Base-by-base conservation (phyloP, 1,140 invertebrate genomes). In the Hesperophylax magnus region DNA sequence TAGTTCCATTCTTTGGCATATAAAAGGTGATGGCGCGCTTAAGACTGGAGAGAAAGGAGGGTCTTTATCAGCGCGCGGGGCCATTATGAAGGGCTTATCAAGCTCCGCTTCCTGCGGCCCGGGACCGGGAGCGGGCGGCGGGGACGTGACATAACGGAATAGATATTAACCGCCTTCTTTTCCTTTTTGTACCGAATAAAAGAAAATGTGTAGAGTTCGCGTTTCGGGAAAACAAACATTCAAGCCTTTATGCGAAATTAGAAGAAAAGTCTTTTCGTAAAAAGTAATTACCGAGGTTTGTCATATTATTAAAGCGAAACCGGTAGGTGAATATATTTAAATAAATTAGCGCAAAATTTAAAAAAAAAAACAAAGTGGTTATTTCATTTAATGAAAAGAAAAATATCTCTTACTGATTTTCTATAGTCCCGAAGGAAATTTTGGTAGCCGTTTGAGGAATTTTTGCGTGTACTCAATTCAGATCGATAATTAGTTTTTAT, bases 1-100 rank as follows among this genome's bases (percentile, higher is more conserved):
- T 80, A 81, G 80, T 80, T 84, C 83, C 83, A 84, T 84, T 84
- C 83, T 84, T 84, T 58, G 82, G 72, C 80, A 77, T 81, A 84
- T 84, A 84, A 84, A 84, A 81, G 82, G 82, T 80, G 82, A 84
- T 81, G 82, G 82, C 82, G 69, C 79, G 82, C 82, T 84, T 84
- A 84, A 84, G 83, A 84, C 81, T 84, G 86, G 88, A 88, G 88
- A 89, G 88, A 89, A 90, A 88, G 88, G 87, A 87, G 88, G 88
- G 84, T 86, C 86, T 87, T 87, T 89, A 89, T 89, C 88, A 87
- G 85, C 85, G 81, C 81, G 34, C 82, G 81, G 81, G 84, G 87
- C 89, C 89, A 90, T 90, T 90, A 90, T 88, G 88, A 86, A 79
- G 86, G 87, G 83, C 88, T 90, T 89, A 90, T 90, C 88, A 88